Base-by-base conservation (phyloP, 2,888 invertebrate genomes). In the Mystacides longicornis region DNA sequence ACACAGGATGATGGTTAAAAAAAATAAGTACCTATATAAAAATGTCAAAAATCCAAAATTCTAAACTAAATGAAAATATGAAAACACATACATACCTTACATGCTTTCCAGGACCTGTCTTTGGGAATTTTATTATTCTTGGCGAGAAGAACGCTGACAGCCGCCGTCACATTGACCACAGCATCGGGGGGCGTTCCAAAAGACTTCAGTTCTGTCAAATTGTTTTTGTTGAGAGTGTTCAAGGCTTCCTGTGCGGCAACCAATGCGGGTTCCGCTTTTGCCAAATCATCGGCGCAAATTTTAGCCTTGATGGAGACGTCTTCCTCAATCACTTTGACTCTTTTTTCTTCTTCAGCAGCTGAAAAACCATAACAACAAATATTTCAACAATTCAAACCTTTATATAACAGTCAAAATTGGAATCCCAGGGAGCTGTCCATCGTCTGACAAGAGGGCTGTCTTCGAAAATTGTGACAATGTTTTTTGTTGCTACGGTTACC, bases 181-280 rank as follows among this genome's bases (percentile, higher is more conserved):
- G 92, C 91, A 43, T 86, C 84, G 0, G 93, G 93, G 3, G 96
- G 96, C 3, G 91, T 84, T 1, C 93, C 92, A 69, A 96, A 95
- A 0, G 95, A 93, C 69, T 95, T 95, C 67, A 96, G 71, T 73
- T 97, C 96, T 0, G 95, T 95, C 62, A 96, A 72, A 69, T 96
- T 96, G 66, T 85, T 87, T 75, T 96, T 96, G 67, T 96, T 94
- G 21, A 96, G 72, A 0, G 95, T 95, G 67, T 95, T 89, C 50
- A 96, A 72, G 7, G 96, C 95, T 64, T 87, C 92, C 67, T 91
- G 88, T 0, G 96, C 95, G 11, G 93, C 93, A 19, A 86, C 67
- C 21, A 96, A 72, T 0, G 94, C 94, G 0, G 96, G 96, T 69
- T 95, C 93, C 0, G 96, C 95, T 67, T 89, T 91, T 0, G 84